These are phyloP conservation scores for Hofmannophila pseudospretella DNA, from an alignment of 2,888 invertebrate genomes.

Conservation along the genomic window DNA sequence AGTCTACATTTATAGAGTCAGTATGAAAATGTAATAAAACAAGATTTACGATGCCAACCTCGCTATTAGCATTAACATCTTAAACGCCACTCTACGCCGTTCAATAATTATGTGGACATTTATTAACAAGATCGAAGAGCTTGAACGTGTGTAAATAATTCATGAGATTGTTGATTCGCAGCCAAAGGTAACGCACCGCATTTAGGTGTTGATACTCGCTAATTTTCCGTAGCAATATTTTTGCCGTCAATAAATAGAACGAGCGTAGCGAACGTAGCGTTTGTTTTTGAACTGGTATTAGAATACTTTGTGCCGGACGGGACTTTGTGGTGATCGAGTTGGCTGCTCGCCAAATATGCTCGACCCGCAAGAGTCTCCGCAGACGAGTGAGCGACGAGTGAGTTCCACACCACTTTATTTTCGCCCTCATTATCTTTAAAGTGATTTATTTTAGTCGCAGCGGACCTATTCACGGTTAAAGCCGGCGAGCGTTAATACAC, in stretches of 20 bases:
- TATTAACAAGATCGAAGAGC: slow-evolving; percentile 33
- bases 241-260: slow-evolving; percentile 20
- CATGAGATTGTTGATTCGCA: slow-evolving; percentile 52
- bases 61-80: slow-evolving; percentile 12
- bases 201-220: slow-evolving; percentile 39
- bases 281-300: slow-evolving; percentile 34
- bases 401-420: slow-evolving; percentile 69
- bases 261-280: slow-evolving; percentile 29
- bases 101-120: slow-evolving; percentile 24
- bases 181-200: slow-evolving; percentile 45
- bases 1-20: slow-evolving; percentile 5
- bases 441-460: slow-evolving; percentile 67
- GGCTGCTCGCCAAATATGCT: slow-evolving; percentile 49
- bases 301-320: slow-evolving; percentile 37
- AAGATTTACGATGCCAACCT: slow-evolving; percentile 7
- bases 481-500: slow-evolving; percentile 56
- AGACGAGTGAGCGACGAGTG: slow-evolving; percentile 60
- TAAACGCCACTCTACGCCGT: slow-evolving; percentile 10
- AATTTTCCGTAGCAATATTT: slow-evolving; percentile 30
- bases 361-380: slow-evolving; percentile 48
- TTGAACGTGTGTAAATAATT: slow-evolving; percentile 44
- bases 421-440: slow-evolving; percentile 72
- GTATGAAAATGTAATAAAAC: slow-evolving; percentile 18
- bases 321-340: slow-evolving; percentile 54
- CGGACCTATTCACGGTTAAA: slow-evolving; percentile 47